Base-by-base conservation (phyloP, 2,797 vertebrate species). In the Phrynocephalus guinanensis region DNA sequence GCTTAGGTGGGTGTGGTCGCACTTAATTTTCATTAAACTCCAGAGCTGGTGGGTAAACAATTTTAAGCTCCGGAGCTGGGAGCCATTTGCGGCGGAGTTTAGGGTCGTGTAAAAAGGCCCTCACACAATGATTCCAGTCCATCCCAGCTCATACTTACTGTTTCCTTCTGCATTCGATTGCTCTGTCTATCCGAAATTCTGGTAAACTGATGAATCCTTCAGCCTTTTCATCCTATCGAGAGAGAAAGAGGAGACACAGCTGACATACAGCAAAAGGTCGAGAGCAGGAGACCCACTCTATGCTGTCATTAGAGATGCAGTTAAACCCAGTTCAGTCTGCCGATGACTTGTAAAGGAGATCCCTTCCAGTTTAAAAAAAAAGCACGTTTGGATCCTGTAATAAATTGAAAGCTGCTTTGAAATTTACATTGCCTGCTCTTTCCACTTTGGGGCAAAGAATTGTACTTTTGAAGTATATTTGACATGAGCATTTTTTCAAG, bases 151-250 rank as follows among this genome's bases (percentile, higher is more conserved):
- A 73, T 93, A 96, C 98, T 98, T 96, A 98, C 98, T 98, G 97
- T 97, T 98, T 98, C 96, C 97, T 96, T 95, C 98, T 96, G 97
- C 98, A 98, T 95, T 98, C 97, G 82, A 97, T 97, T 89, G 98
- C 98, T 95, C 98, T 96, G 89, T 98, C 98, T 97, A 98, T 98
- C 96, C 97, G 97, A 96, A 98, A 98, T 96, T 98, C 98, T 2
- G 98, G 97, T 90, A 98, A 97, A 93, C 98, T 98, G 94, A 98
- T 98, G 95, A 98, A 98, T 92, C 97, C 97, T 94, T 98, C 98
- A 78, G 98, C 98, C 92, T 98, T 98, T 96, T 98, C 97, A 93
- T 98, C 98, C 98, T 98, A 93, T 33, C 30, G 56, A 80, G 89
- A 88, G 68, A 91, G 73, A 38, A 80, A 83, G 38, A 83, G 33